Evolutionary conservation across 2,113 vertebrate species (phyloP).

Genomic region (Sinocyclocheilus anshuiensis): DNA sequence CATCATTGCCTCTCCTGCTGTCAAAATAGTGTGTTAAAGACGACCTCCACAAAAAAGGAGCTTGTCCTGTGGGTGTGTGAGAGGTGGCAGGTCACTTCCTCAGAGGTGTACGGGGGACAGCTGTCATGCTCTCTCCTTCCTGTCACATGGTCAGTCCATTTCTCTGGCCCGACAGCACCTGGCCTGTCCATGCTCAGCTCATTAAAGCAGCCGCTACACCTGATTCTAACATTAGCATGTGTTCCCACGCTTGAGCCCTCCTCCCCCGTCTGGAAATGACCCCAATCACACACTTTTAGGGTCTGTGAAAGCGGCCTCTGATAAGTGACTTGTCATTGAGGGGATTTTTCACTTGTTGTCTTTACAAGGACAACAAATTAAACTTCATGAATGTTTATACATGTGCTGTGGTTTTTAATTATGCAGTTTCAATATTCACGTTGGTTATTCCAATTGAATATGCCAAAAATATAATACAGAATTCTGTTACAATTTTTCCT

Average conservation of each 20-base stretch:
- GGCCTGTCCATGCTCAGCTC: conserved; percentile 50
- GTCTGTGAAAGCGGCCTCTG: conserved; percentile 51
- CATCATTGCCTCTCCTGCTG: conserved; percentile 49
- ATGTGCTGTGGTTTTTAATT: background rate
- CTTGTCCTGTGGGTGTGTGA: conserved; percentile 46
- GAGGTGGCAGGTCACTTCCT: conserved; percentile 73
- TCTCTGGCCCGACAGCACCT: conserved; percentile 43
- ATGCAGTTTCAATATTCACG: background rate
- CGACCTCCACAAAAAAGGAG: conserved; percentile 54
- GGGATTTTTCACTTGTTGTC: conserved; percentile 25
- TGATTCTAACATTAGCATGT: conserved; percentile 55
- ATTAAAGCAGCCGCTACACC: conserved; percentile 45
- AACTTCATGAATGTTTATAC: background rate
- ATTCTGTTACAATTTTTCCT: too few species aligned
- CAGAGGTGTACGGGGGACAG: conserved; percentile 59
- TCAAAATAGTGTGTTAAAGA: conserved; percentile 55
- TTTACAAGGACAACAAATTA: background rate
- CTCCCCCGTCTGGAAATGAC: conserved; percentile 46
- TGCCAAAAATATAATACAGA: too few species aligned
- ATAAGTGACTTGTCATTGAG: conserved; percentile 29
- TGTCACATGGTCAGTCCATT: conserved; percentile 69
- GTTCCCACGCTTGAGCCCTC: conserved; percentile 60
- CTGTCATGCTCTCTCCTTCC: conserved; percentile 64
- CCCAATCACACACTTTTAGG: conserved; percentile 52
- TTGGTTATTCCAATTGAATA: background rate